Conservation (phyloP, 37 sponge, comb jelly and placozoan genomes). For the Dysidea cf. avara region DNA sequence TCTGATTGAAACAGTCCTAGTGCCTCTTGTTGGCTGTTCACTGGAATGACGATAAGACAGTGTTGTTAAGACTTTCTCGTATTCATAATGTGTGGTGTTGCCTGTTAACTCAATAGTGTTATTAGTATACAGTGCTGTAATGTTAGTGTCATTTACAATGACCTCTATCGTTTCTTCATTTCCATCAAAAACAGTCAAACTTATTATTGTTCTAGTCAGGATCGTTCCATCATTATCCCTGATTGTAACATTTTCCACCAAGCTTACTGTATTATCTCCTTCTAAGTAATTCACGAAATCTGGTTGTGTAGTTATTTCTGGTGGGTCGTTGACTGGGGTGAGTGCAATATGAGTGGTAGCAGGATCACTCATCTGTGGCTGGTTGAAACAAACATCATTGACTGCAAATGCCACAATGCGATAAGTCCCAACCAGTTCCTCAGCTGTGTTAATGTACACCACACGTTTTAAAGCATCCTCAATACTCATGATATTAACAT, state of each 20-base stretch:
- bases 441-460: constrained; percentile 44
- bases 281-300: no score
- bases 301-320: no score
- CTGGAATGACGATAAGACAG: constrained; percentile 44
- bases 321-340: constrained; percentile 45
- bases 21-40: constrained; percentile 31
- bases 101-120: constrained; percentile 39
- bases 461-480: constrained; percentile 13
- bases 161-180: no score
- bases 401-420: constrained; percentile 38
- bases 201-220: no score
- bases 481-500: not conserved
- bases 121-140: no score
- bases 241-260: no score
- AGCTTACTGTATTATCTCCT: no score
- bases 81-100: constrained; percentile 35
- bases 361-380: not conserved
- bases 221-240: no score
- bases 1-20: constrained; percentile 33
- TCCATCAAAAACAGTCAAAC: no score
- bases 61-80: constrained; percentile 23
- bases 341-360: constrained; percentile 23
- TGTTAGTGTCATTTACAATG: no score
- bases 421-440: constrained; percentile 4
- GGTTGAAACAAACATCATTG: constrained; percentile 8